A percentile compares a stretch with the other conserved stretches of the same genome.
These are phyloP conservation scores for Blastobasis lacticolella DNA, from an alignment of 2,888 invertebrate species.

Conservation along the genomic window DNA sequence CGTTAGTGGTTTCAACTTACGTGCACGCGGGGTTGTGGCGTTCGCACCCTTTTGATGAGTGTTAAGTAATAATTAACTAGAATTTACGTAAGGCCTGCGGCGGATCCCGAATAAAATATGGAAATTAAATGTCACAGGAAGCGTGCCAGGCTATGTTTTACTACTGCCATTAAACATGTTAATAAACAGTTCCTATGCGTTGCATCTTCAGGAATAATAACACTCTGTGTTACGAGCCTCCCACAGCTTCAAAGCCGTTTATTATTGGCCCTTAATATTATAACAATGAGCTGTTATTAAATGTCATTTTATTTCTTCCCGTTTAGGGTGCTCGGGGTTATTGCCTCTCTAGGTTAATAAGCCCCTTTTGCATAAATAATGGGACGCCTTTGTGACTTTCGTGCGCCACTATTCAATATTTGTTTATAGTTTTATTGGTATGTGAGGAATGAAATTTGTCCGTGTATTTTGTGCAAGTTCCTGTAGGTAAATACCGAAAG, in stretches of 20 bases:
- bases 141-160: constrained; percentile 2
- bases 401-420: too few relatives aligned
- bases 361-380: too few relatives aligned
- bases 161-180: constrained; percentile 2
- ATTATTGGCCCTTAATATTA: constrained; percentile 5
- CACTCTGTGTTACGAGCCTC: background rate
- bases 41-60: background rate
- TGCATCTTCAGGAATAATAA: constrained; percentile 2
- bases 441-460: too few relatives aligned
- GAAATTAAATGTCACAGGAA: constrained; percentile 3
- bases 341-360: too few relatives aligned
- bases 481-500: too few relatives aligned
- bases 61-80: constrained; percentile 4
- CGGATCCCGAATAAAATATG: background rate
- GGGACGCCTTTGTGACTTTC: too few relatives aligned
- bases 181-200: background rate
- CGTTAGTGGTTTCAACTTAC: too few relatives aligned
- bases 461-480: too few relatives aligned
- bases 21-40: too few relatives aligned
- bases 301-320: constrained; percentile 6
- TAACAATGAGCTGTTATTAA: constrained; percentile 5
- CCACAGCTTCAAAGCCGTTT: background rate
- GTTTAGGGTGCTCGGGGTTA: background rate
- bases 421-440: too few relatives aligned
- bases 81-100: background rate